Base-by-base conservation (phyloP, 2,888 invertebrate species). In the Petrophora chlorosata region DNA sequence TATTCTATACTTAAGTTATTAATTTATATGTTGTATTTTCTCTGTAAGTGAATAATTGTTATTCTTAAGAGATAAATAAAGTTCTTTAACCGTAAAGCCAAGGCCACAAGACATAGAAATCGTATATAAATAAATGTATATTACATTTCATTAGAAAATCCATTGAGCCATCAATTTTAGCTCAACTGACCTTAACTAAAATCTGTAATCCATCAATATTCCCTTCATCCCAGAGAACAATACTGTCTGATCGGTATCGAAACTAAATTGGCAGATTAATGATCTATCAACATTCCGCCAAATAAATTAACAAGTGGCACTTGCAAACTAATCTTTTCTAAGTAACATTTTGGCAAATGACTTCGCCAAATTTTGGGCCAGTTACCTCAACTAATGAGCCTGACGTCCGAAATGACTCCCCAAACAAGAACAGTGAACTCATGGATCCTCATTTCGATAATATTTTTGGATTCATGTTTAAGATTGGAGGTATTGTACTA, bases 321-420 rank as follows among this genome's bases (percentile, higher is more conserved):
- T 58, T 44, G 54, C 56, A 56, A 60, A 57, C 60, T 56, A 78
- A 78, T 79, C 72, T 76, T 75, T 72, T 64, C 71, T 63, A 67
- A 71, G 67, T 67, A 74, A 77, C 73, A 67, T 65, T 63, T 69
- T 67, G 70, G 82, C 75, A 82, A 84, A 79, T 87, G 85, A 87
- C 82, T 82, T 72, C 51, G 75, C 77, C 66, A 74, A 83, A 82
- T 76, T 85, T 85, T 80, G 74, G 79, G 74, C 79, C 85, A 81
- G 81, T 82, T 85, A 86, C 85, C 82, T 83, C 76, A 79, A 77
- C 82, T 88, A 87, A 88, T 87, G 86, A 84, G 82, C 79, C 86
- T 78, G 77, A 87, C 78, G 79, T 84, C 85, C 83, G 74, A 79
- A 77, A 79, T 82, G 76, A 82, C 82, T 82, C 69, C 74, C 75